Percentiles rank a stretch among this genome's conserved stretches.
Conservation (phyloP, 2,797 vertebrate genomes). For the Tokudaia muenninki region DNA sequence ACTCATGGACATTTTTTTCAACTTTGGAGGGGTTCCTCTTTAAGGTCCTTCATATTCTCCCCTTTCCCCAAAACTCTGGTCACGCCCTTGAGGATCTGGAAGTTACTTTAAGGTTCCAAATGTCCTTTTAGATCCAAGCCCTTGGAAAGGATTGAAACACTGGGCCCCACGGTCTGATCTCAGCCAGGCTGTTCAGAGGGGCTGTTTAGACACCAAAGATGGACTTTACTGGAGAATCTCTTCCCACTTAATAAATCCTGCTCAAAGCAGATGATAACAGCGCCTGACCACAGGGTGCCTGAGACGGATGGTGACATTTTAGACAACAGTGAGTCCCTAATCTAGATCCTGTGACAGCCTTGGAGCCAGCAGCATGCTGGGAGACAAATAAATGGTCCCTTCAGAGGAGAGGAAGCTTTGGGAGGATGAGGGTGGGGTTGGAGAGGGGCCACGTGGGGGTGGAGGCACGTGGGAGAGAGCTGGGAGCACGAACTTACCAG, state of each 20-base stretch:
- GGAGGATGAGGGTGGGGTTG: background rate
- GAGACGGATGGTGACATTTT: background rate
- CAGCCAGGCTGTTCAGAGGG: background rate
- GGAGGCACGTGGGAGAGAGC: background rate
- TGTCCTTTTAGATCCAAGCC: background rate
- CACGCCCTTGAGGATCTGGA: background rate
- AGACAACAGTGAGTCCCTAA: background rate
- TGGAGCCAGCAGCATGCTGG: background rate
- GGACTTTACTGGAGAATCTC: background rate
- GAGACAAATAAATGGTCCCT: background rate
- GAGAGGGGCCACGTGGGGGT: background rate
- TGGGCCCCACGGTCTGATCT: background rate
- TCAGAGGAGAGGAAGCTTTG: background rate
- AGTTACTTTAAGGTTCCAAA: background rate
- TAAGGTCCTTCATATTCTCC: background rate
- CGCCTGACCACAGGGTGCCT: background rate
- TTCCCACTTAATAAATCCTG: constrained; percentile 46
- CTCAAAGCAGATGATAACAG: background rate
- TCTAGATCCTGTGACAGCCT: background rate
- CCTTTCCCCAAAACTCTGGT: background rate
- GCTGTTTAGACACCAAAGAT: background rate
- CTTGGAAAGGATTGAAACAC: background rate
- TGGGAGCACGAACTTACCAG: background rate
- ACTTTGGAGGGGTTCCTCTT: background rate
- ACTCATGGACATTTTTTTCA: background rate